Conservation (phyloP, 2,113 vertebrate species). For the Scartelaos histophorus region DNA sequence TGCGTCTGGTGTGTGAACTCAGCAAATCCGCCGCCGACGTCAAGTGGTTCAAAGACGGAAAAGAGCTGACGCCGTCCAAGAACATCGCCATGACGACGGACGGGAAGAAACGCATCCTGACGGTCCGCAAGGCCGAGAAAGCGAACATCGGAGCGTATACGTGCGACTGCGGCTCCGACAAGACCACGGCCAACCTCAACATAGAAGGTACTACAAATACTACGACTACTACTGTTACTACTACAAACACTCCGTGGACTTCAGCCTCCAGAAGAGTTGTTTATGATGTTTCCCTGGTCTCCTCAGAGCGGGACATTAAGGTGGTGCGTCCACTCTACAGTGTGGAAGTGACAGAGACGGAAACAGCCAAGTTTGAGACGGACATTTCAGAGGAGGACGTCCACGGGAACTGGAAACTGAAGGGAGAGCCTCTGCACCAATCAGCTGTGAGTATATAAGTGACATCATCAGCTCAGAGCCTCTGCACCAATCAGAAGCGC, state of each 20-base stretch:
- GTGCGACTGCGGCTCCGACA: constrained; percentile 95
- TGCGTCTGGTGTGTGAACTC: constrained; percentile 90
- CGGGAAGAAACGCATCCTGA: constrained; percentile 89
- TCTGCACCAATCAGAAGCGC: not conserved
- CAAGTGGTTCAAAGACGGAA: constrained; percentile 94
- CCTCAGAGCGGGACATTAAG: constrained; percentile 92
- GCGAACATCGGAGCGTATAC: constrained; percentile 89
- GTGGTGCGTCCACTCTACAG: constrained; percentile 89
- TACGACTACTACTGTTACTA: not conserved
- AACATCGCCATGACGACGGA: constrained; percentile 85
- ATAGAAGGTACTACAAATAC: constrained; percentile 84
- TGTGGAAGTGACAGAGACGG: constrained; percentile 92
- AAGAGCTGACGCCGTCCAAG: constrained; percentile 91
- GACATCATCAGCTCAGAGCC: not conserved
- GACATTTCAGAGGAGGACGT: constrained; percentile 95
- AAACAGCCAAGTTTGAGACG: constrained; percentile 92
- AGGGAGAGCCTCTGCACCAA: constrained; percentile 88
- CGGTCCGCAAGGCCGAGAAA: constrained; percentile 89
- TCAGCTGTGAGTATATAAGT: constrained; percentile 82
- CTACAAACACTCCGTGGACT: too few species aligned
- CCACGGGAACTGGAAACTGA: constrained; percentile 92
- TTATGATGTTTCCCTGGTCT: not conserved
- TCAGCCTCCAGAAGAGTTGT: too few species aligned
- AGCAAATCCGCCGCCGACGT: constrained; percentile 90
- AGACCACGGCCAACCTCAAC: constrained; percentile 88